A percentile compares a stretch with the other conserved stretches of the same genome.
These are phyloP conservation scores for Papilio polyxenes DNA, from an alignment of 1,140 invertebrate species.

Conservation along the genomic window DNA sequence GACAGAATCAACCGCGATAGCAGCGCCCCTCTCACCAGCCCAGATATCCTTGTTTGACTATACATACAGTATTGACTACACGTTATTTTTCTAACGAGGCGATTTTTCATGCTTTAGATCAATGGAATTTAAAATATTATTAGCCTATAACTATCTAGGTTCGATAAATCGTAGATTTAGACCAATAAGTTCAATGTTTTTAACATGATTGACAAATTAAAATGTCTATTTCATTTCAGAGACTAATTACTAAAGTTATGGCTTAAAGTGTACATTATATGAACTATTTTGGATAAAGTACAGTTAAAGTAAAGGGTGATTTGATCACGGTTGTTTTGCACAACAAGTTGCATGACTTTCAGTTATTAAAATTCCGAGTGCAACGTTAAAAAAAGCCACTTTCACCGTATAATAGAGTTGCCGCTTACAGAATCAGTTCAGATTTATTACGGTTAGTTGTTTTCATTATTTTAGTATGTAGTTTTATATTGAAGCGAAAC, in stretches of 20 bases:
- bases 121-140: too few species aligned
- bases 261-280: too few species aligned
- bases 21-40: too few species aligned
- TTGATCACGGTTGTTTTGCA: constrained; percentile 13
- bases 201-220: too few species aligned
- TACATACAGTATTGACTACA: too few species aligned
- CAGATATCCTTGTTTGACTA: too few species aligned
- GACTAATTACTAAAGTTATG: too few species aligned
- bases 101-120: too few species aligned
- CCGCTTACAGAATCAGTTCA: constrained; percentile 25
- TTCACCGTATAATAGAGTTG: constrained; percentile 32
- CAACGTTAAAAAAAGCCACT: constrained; percentile 22
- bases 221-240: too few species aligned
- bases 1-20: too few species aligned
- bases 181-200: too few species aligned
- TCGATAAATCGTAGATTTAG: neutral
- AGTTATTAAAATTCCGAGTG: constrained; percentile 30
- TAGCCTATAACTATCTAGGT: neutral
- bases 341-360: constrained; percentile 20
- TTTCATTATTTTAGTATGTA: neutral
- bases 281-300: neutral
- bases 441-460: constrained; percentile 18
- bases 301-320: constrained; percentile 22
- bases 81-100: too few species aligned
- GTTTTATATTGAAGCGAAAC: neutral